phyloP scores from a whole-genome alignment of 64 coral and sea anemone genomes.

The Orbicella faveolata region DNA sequence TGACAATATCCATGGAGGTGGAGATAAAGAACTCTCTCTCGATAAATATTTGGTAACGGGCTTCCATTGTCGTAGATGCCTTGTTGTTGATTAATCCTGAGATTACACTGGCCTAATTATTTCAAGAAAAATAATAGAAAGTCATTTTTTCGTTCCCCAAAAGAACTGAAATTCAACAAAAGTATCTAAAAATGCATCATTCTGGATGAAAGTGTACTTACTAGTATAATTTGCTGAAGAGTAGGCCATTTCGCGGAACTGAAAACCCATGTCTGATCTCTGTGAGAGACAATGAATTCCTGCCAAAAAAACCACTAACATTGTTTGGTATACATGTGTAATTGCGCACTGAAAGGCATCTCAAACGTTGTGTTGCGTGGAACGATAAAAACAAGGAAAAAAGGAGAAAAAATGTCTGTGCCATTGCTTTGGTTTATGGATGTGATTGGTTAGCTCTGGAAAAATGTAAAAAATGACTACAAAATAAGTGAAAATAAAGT shows the following conservation, averaged over 20 bases:
- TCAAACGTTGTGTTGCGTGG: neutral
- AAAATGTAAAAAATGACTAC: conserved; percentile 3
- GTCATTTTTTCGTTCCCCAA: no score
- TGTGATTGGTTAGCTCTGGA: conserved; percentile 38
- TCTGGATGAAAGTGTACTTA: no score
- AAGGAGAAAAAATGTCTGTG: conserved; percentile 33
- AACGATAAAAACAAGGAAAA: conserved; percentile 39
- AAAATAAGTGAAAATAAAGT: conserved; percentile 15
- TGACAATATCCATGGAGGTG: conserved; percentile 46
- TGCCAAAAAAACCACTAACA: neutral
- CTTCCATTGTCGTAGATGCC: conserved; percentile 47
- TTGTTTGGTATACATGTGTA: conserved; percentile 1
- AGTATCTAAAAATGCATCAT: no score
- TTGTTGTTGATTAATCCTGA: conserved; percentile 15
- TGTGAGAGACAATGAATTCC: neutral
- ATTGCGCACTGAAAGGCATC: neutral
- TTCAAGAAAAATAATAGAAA: no score
- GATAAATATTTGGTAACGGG: conserved; percentile 35
- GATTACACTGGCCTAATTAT: conserved; percentile 20
- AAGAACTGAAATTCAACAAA: no score
- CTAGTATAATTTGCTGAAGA: no score
- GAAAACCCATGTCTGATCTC: no score
- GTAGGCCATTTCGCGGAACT: no score
- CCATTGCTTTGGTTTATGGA: conserved; percentile 10
- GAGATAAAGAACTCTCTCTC: conserved; percentile 49